Percentiles rank a stretch among this genome's conserved stretches.
Evolutionary conservation across 2,113 vertebrate genomes (phyloP).

Genomic region (Dromiciops gliroides): DNA sequence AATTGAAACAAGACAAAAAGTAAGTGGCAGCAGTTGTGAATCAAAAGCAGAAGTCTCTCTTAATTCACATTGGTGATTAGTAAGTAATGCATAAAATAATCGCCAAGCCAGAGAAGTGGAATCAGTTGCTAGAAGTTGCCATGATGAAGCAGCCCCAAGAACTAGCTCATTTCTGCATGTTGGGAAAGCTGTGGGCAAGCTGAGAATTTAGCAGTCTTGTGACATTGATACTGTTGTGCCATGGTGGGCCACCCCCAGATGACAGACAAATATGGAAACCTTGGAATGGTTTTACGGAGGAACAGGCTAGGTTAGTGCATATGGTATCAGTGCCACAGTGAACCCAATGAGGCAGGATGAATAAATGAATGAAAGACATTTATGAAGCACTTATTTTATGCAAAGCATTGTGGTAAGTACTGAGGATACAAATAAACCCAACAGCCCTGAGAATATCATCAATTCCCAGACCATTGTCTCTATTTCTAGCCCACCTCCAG

Average conservation of each 20-base stretch:
- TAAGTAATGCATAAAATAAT: neutral
- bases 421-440: neutral
- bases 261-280: neutral
- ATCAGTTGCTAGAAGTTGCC: neutral
- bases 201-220: neutral
- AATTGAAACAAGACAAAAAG: neutral
- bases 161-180: neutral
- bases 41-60: neutral
- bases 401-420: neutral
- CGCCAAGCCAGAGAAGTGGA: neutral
- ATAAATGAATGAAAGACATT: neutral
- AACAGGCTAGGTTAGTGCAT: neutral
- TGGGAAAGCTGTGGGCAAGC: neutral
- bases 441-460: neutral
- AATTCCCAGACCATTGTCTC: neutral
- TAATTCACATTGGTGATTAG: neutral
- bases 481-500: neutral
- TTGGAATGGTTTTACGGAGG: neutral
- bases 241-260: neutral
- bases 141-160: neutral
- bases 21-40: neutral
- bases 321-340: neutral
- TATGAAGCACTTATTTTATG: neutral
- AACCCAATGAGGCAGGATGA: neutral
- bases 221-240: neutral